Evolutionary conservation across 35 echinoderm and acorn worm genomes (phyloP), one percentile per base, ranked within the genome.

Genomic region (Stichopus chloronotus): DNA sequence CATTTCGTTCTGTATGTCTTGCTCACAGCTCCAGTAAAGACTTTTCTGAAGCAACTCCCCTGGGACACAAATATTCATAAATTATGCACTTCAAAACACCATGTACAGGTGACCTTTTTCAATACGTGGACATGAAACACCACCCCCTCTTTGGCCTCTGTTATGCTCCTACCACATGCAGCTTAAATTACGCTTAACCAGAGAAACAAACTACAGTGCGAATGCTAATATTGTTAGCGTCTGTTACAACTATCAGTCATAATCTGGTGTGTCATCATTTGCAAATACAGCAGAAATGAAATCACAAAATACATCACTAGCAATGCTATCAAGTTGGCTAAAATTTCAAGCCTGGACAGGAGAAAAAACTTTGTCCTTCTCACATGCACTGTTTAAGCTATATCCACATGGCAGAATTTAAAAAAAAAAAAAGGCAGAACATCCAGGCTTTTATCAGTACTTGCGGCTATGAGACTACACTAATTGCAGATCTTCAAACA

Each of bases 91-190:
- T 83, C 76, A 83, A 14, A 13, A 55, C n/a, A 55, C 55, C 53
- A 83, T 78, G 21, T n/a, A 55, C 43, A 11, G 9, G 55, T 58
- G 57, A 57, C 82, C 82, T 85, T 85, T 85, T 58, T 22, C 82
- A 82, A 82, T 85, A 16, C 55, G 14, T 16, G 13, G 13, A 14
- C n/a, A 23, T 58, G 25, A n/a, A n/a, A 22, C 17, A 56, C 24
- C 17, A 11, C 82, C 82, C 82, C 82, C 55, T 58, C 22, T 12
- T 14, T 85, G 82, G 82, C 82, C 82, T 85, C 82, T 53, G 58
- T 85, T 58, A 53, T 85, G 82, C 82, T 85, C 58, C 69, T 85
- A 56, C 24, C 16, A 58, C 82, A 85, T 20, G 54, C 17, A 58
- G 54, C 82, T 85, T 85, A 57, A 85, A 85, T 85, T 85, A 85